phyloP scores from a whole-genome alignment of 1,140 invertebrate species.

The Lepeophtheirus salmonis region DNA sequence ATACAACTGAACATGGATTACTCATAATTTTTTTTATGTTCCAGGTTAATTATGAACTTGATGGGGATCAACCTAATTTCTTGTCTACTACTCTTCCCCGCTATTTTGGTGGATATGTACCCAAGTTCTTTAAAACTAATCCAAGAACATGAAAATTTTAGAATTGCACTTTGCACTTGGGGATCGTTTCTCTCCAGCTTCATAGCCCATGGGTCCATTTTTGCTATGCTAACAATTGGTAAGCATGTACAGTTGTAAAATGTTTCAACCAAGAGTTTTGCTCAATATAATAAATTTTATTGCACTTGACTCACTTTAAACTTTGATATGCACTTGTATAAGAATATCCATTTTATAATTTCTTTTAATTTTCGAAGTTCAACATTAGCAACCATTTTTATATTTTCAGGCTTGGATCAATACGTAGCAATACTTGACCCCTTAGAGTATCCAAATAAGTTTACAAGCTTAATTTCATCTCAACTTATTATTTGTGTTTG shows the following conservation, averaged over 20 bases:
- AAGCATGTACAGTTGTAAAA: not conserved
- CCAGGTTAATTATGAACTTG: not conserved
- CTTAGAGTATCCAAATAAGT: not conserved
- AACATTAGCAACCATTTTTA: not conserved
- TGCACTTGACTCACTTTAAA: not conserved
- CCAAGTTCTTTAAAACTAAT: not conserved
- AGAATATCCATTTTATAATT: not conserved
- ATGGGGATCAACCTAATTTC: not conserved
- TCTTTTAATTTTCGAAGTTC: not conserved
- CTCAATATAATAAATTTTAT: not conserved
- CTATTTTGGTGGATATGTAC: not conserved
- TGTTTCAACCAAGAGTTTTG: not conserved
- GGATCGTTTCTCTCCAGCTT: not conserved
- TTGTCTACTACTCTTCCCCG: not conserved
- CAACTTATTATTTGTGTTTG: not conserved
- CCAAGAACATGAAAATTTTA: not conserved
- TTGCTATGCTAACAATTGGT: not conserved
- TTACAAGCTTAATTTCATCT: not conserved
- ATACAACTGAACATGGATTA: too few species aligned
- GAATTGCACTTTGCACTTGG: not conserved
- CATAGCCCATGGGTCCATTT: not conserved
- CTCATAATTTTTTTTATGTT: constrained; percentile 1
- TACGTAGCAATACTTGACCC: not conserved
- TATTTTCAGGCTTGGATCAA: not conserved
- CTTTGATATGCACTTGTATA: not conserved